Base-by-base conservation (phyloP, 2,888 invertebrate genomes). In the Ellobium chinense region DNA sequence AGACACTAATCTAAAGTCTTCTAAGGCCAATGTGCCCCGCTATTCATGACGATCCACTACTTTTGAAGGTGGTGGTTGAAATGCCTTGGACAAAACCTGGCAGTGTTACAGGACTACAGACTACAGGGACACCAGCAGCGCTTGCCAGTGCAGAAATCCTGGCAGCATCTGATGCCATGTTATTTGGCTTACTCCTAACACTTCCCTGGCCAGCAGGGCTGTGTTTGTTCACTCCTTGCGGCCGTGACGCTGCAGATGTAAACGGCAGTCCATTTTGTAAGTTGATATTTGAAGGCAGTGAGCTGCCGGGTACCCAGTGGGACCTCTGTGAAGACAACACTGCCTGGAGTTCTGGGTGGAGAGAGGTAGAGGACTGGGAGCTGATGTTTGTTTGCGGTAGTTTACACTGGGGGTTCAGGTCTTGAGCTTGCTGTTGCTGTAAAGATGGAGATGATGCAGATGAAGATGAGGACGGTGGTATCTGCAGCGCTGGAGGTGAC, bases 251-350 rank as follows among this genome's bases (percentile, higher is more conserved):
- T 24, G 63, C 63, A 3, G 78, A 24, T 3, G 37, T 63, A 63
- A 72, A 78, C 9, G 70, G 78, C n/a, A 78, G 72, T 39, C 78
- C 78, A 65, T 78, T 78, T 36, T 78, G 78, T 54, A 72, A 46
- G 24, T 34, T 65, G 46, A 62, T 54, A 31, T 29, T 66, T 5
- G 77, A 14, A 4, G 56, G 9, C 54, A 46, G 12, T 31, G 72
- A n/a, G 36, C 34, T 14, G 4, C 12, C 36, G 14, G 72, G 65
- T 21, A 36, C 56, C 65, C 78, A 72, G 29, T 72, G 65, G 1
- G 60, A n/a, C 14, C 62, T 60, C 14, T 54, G 46, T 5, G 70
- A 39, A 21, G 39, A n/a, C 14, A 60, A 24, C 7, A 46, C 46
- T 46, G 46, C 46, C 18, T 46, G 70, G 60, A 58, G 60, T 37